Base-by-base conservation (phyloP, 1,140 invertebrate species). In the Anoplolepis gracilipes region DNA sequence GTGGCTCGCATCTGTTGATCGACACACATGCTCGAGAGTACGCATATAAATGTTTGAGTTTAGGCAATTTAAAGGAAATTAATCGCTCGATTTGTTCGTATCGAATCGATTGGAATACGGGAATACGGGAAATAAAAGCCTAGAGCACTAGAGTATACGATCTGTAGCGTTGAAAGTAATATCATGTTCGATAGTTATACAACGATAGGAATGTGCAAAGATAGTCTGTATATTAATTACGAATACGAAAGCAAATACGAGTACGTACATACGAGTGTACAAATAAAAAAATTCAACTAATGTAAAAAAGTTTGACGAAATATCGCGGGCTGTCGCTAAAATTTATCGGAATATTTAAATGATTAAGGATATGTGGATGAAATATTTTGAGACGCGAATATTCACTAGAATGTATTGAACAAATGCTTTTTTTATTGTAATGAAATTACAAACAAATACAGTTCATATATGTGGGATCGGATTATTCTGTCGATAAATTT, bases 1-100 rank as follows among this genome's bases (percentile, higher is more conserved):
- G 64, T 7, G 53, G 16, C n/a, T 42, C 42, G 84, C 59, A 39
- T 88, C 85, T 72, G 85, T 36, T 62, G 22, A 28, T 55, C 84
- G 55, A 59, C 36, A 25, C 36, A 22, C 36, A 62, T 75, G 55
- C 16, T 49, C 46, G 46, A 49, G 46, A 49, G 16, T 16, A 19
- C 4, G 46, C 46, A 49, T 49, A 49, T 3, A 49, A 49, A 49
- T 19, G 16, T 19, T 46, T 13, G 42, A 13, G 42, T 46, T 49
- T 19, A 8, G 46, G 16, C 16, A 16, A 19, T 19, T 49, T 49
- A 5, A 19, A 49, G 4, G 4, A 49, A 49, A 2, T 49, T 49
- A 19, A 49, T 49, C 39, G 39, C 11, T 42, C 16, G 46, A 49
- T 49, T 49, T 49, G 16, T 49, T 49, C 46, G 46, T 19, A 19